Percentiles rank a stretch among this genome's conserved stretches.
Evolutionary conservation across 1,140 invertebrate genomes (phyloP).

Genomic region (Asbolus verrucosus): DNA sequence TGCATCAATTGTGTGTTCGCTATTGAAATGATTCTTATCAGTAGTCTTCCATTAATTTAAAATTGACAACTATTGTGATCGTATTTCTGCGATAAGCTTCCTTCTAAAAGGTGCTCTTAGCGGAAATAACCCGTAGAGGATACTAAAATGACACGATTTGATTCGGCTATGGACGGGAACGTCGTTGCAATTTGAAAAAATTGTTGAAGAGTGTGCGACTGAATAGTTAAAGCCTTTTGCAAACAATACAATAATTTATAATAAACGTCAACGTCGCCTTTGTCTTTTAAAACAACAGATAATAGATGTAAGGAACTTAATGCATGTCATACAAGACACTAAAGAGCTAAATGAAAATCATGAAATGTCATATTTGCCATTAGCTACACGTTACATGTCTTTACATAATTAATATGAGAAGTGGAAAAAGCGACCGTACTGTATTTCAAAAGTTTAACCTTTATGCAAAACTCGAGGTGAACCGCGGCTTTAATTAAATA

Average conservation of each 20-base stretch:
- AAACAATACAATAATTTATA: neutral
- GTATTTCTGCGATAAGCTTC: neutral
- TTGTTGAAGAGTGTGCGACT: too few species aligned
- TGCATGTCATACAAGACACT: too few species aligned
- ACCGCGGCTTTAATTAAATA: constrained; percentile 7
- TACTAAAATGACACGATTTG: too few species aligned
- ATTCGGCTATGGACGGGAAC: too few species aligned
- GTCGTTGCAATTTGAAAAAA: too few species aligned
- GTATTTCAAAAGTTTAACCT: neutral
- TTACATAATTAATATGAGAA: neutral
- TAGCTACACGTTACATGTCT: too few species aligned
- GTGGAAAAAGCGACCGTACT: too few species aligned
- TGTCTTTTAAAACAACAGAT: too few species aligned
- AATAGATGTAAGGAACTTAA: too few species aligned
- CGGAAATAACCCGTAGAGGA: constrained; percentile 10
- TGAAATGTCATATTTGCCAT: too few species aligned
- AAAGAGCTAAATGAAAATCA: neutral
- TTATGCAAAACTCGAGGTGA: constrained; percentile 31
- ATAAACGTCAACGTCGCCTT: too few species aligned
- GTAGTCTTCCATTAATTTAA: constrained; percentile 7
- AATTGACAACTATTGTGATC: constrained; percentile 19
- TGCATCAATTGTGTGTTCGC: constrained; percentile 13
- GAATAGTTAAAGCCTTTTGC: neutral
- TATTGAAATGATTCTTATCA: constrained; percentile 27
- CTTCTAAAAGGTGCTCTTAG: neutral